Conservation (phyloP, 2,113 vertebrate species). For the Petromus typicus region DNA sequence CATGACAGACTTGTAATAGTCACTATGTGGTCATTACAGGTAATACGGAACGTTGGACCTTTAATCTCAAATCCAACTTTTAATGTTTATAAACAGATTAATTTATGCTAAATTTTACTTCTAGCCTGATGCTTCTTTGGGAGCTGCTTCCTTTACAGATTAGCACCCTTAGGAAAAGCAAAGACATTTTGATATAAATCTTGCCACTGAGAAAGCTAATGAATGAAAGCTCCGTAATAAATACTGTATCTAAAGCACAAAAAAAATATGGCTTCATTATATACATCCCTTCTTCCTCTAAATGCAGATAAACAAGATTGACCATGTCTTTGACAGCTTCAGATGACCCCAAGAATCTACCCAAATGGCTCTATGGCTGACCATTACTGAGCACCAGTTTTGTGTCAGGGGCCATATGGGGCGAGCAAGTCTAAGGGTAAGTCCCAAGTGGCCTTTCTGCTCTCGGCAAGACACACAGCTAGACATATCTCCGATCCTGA, state of each 20-base stretch:
- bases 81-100: conserved; percentile 21
- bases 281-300: conserved; percentile 10
- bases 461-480: not conserved
- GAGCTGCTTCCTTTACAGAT: not conserved
- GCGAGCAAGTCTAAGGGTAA: too few relatives aligned
- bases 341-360: not conserved
- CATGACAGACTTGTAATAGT: not conserved
- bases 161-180: not conserved
- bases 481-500: not conserved
- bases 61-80: not conserved
- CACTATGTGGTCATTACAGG: not conserved
- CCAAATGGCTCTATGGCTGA: not conserved
- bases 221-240: not conserved
- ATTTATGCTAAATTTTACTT: conserved; percentile 2
- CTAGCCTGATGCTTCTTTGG: not conserved
- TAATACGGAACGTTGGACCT: conserved; percentile 34
- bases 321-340: not conserved
- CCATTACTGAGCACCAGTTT: not conserved
- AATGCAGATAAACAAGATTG: not conserved
- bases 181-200: not conserved
- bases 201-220: not conserved
- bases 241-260: not conserved
- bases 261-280: not conserved
- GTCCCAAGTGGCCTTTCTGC: not conserved
- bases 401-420: not conserved